Evolutionary conservation across 2,113 vertebrate species (phyloP).

Genomic region (Tachysurus fulvidraco): DNA sequence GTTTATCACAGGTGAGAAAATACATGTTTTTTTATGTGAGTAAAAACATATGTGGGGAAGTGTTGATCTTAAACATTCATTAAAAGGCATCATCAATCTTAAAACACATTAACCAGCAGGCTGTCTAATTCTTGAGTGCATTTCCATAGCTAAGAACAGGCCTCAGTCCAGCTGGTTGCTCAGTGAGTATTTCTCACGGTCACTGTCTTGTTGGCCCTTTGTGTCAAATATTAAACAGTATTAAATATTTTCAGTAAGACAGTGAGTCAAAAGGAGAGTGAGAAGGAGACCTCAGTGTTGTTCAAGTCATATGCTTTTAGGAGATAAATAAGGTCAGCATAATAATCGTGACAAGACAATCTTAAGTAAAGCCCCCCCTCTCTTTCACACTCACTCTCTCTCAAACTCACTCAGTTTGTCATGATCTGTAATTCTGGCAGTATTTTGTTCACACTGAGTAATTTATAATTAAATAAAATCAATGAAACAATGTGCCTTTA

Average conservation of each 20-base stretch:
- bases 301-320: not conserved
- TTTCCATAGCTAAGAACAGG: not conserved
- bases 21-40: not conserved
- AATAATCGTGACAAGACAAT: not conserved
- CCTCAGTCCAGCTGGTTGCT: not conserved
- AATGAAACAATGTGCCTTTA: not conserved
- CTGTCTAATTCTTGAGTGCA: conserved; percentile 34
- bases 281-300: too few species aligned
- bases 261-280: too few species aligned
- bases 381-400: not conserved
- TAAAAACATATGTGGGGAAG: not conserved
- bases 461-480: not conserved
- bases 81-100: conserved; percentile 36
- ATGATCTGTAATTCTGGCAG: not conserved
- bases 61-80: conserved; percentile 25
- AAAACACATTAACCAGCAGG: conserved; percentile 39
- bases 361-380: too few species aligned
- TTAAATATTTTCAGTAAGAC: conserved; percentile 2
- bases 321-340: conserved; percentile 41
- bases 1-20: not conserved
- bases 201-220: not conserved
- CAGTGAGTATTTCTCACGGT: not conserved
- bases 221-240: not conserved
- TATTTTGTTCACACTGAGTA: not conserved
- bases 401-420: not conserved